Base-by-base conservation (phyloP, 64 coral and sea anemone species). In the Actinia tenebrosa region DNA sequence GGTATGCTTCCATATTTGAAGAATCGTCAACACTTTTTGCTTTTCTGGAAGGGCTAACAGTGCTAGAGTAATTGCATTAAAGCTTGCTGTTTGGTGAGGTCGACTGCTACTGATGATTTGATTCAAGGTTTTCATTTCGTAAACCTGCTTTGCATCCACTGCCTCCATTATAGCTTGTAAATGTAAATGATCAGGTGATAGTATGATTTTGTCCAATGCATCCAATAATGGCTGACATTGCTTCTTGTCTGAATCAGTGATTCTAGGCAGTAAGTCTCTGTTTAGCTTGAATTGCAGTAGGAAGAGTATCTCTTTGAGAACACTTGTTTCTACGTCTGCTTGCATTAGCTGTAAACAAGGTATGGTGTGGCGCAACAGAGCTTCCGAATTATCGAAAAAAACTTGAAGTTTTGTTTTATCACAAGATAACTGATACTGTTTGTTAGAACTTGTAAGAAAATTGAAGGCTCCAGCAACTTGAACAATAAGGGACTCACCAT, bases 341-440 rank as follows among this genome's bases (percentile, higher is more conserved):
- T 81, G 45, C 18, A 81, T 45, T 16, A 81, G 79, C 3, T 81
- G 44, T 5, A 81, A 81, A 20, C 44, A 81, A 81, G 50, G 44
- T 20, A 50, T 20, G 13, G 79, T 81, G 27, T 81, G 79, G 18
- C 79, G 79, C 46, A 81, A 11, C 2, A 81, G 17, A 20, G 53
- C 50, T 81, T 81, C 79, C 11, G 79, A 45, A 52, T 81, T 25
- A 53, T 81, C 79, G 27, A 81, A 81, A 22, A 81, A 81, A 53
- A 81, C 50, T 25, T 53, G 77, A 46, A 45, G 4, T 37, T 46
- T 79, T 79, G 15, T 6, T 46, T 30, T 79, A 5, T 79, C 77
- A 79, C n/a, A 44, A 46, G 77, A 10, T 18, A 79, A 79, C 44
- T 79, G 6, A 20, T 50, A 81, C 45, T 50, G 9, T n/a, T 25